Percentiles rank a stretch among this genome's conserved stretches.
These are phyloP conservation scores for Drosophila repletoides DNA, from an alignment of 1,140 invertebrate genomes.

Conservation along the genomic window DNA sequence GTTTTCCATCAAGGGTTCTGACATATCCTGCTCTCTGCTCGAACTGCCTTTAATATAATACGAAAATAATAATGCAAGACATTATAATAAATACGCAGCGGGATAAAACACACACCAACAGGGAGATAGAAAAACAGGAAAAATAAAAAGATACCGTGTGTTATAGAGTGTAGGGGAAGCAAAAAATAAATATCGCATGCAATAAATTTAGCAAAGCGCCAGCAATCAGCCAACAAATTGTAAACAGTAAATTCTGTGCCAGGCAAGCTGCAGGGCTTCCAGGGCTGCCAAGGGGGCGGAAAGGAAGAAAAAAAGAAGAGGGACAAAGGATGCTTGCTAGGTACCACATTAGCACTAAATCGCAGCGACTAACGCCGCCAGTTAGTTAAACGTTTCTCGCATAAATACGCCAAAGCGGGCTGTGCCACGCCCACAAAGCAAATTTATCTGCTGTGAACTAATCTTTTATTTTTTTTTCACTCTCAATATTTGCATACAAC, in stretches of 20 bases:
- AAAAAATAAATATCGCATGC: constrained; percentile 62
- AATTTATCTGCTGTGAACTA: constrained; percentile 63
- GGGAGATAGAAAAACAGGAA: not conserved
- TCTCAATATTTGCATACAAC: constrained; percentile 74
- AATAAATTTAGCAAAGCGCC: constrained; percentile 75
- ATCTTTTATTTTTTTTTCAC: too few species aligned
- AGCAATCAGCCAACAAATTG: constrained; percentile 79
- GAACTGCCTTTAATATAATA: too few species aligned
- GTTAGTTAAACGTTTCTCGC: constrained; percentile 75
- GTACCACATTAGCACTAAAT: constrained; percentile 75
- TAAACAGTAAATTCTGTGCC: constrained; percentile 72
- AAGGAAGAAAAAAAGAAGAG: not conserved
- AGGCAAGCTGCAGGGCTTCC: constrained; percentile 25
- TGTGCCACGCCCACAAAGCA: constrained; percentile 27
- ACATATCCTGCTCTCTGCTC: too few species aligned
- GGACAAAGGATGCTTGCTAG: constrained; percentile 5
- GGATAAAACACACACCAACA: constrained; percentile 21
- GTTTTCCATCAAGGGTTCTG: too few species aligned
- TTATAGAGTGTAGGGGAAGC: not conserved
- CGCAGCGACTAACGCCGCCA: constrained; percentile 71
- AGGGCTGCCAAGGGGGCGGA: not conserved
- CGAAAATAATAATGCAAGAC: constrained; percentile 70
- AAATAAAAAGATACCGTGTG: constrained; percentile 1
- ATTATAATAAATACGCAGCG: constrained; percentile 71
- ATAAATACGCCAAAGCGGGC: constrained; percentile 59